Conservation (phyloP, 2,888 invertebrate genomes). For the Trachelus iudaicus region DNA sequence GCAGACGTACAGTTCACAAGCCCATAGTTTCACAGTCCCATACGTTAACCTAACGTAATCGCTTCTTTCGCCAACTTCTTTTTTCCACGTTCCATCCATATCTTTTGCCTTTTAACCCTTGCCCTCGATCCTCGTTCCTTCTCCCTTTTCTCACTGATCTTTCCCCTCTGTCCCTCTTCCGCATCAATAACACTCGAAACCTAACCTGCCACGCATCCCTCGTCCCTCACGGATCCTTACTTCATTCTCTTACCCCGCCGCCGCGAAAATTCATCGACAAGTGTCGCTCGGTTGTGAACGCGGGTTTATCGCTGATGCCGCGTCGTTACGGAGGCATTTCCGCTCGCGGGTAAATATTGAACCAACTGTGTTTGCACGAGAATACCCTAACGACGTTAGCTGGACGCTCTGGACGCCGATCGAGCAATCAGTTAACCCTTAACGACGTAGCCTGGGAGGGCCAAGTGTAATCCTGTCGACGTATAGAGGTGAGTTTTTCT, state of each 20-base stretch:
- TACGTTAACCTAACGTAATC: not conserved
- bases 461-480: slow-evolving; percentile 61
- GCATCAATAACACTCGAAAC: not conserved
- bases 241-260: not conserved
- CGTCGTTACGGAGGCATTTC: not conserved
- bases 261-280: not conserved
- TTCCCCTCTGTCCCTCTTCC: not conserved
- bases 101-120: not conserved
- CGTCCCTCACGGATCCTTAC: not conserved
- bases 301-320: not conserved
- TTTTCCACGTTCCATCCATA: not conserved
- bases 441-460: slow-evolving; percentile 40
- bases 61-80: not conserved
- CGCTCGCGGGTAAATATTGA: slow-evolving; percentile 25
- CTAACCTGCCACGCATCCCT: not conserved
- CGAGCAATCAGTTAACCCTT: slow-evolving; percentile 14
- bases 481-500: slow-evolving; percentile 49
- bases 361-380: slow-evolving; percentile 24
- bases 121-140: not conserved
- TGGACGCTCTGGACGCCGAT: not conserved
- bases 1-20: slow-evolving; percentile 27
- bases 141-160: too few species aligned
- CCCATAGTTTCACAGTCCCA: not conserved
- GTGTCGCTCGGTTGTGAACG: not conserved
- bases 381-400: not conserved